Conservation (phyloP, 2,888 invertebrate species). For the Auanema sp. region DNA sequence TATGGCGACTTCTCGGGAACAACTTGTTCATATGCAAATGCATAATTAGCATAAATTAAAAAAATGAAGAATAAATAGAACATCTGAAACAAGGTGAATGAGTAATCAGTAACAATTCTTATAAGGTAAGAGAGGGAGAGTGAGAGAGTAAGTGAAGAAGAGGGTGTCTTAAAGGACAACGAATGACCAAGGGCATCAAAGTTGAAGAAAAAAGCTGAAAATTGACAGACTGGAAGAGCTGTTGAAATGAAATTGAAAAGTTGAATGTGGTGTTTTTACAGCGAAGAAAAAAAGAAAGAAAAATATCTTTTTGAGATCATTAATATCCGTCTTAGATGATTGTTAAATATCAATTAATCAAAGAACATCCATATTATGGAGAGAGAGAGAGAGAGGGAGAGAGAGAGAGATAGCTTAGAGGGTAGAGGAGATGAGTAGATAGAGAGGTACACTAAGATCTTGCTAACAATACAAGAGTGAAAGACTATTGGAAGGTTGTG, state of each 20-base stretch:
- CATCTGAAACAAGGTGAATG: too few relatives aligned
- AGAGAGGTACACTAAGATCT: too few relatives aligned
- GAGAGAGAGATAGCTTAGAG: neutral
- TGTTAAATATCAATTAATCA: neutral
- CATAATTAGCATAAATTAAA: too few relatives aligned
- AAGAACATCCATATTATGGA: neutral
- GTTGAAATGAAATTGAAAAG: neutral
- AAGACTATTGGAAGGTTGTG: too few relatives aligned
- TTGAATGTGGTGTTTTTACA: neutral
- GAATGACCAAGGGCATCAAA: neutral
- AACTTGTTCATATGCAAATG: too few relatives aligned
- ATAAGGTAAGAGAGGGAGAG: too few relatives aligned
- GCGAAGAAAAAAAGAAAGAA: neutral
- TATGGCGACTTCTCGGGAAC: too few relatives aligned
- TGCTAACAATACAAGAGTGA: too few relatives aligned
- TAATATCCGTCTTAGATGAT: neutral
- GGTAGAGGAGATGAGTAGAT: too few relatives aligned
- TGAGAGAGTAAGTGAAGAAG: neutral
- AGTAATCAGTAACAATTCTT: too few relatives aligned
- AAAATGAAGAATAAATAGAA: too few relatives aligned
- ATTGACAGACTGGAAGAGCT: neutral
- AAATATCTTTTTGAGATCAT: neutral
- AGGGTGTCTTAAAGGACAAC: neutral
- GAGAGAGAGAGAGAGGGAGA: neutral
- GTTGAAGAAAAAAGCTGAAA: neutral